Evolutionary conservation across 1,140 invertebrate species (phyloP).

Genomic region (Caerostris extrusa): DNA sequence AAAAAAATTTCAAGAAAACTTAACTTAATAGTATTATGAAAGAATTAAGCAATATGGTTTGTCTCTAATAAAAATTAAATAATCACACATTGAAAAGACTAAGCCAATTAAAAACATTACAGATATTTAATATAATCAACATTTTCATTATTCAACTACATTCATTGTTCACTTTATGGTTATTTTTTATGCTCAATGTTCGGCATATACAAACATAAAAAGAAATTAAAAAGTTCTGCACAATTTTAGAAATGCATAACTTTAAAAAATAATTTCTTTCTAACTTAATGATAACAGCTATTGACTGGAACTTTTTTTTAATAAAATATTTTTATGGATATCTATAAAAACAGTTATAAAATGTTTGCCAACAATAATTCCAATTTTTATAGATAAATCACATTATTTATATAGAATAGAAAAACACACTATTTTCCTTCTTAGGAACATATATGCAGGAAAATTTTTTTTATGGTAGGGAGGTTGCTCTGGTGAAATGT

Average conservation of each 20-base stretch:
- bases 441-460: slow-evolving; percentile 35
- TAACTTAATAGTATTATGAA: background rate
- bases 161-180: slow-evolving; percentile 37
- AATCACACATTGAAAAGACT: background rate
- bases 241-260: slow-evolving; percentile 19
- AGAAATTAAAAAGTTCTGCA: background rate
- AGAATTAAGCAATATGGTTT: background rate
- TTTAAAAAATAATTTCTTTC: slow-evolving; percentile 39
- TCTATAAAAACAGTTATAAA: slow-evolving; percentile 22
- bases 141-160: slow-evolving; percentile 29
- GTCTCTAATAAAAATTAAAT: background rate
- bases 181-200: background rate
- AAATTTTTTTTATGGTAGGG: background rate
- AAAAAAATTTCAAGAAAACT: too few relatives aligned
- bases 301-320: slow-evolving; percentile 38
- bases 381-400: background rate
- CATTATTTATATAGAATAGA: background rate
- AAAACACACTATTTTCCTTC: slow-evolving; percentile 20
- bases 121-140: slow-evolving; percentile 41
- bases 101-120: slow-evolving; percentile 14
- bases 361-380: background rate
- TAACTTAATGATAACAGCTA: slow-evolving; percentile 35
- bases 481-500: background rate
- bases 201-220: slow-evolving; percentile 41
- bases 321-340: slow-evolving; percentile 42